Evolutionary conservation across 2,113 vertebrate species (phyloP), one percentile per base, ranked within the genome.

Genomic region (Chaetodon auriga): DNA sequence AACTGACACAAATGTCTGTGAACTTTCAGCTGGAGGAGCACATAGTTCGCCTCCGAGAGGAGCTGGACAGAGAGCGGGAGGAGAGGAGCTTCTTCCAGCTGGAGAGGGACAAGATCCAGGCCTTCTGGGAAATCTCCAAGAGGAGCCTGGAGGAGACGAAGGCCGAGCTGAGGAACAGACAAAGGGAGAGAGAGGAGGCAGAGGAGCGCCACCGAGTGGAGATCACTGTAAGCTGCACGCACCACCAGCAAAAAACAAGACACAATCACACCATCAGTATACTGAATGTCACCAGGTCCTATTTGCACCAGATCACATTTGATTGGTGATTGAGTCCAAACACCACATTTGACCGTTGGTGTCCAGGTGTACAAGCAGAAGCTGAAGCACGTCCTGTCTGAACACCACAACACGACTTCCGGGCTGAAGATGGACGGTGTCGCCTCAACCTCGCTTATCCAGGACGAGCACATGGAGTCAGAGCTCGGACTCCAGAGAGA

Each of bases 401-500:
- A 92, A 21, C 88, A 91, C 5, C 88, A 90, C 35, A 7, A 12
- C 35, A 2, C 30, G 3, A 10, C 53, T 14, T 48, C 60, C 0
- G 79, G 64, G 68, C 15, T 80, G 75, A 86, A 89, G 89, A 68
- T 16, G 14, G 86, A 85, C 10, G 55, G 0, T 2, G 49, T 62
- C 2, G 30, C 62, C 10, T 7, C 92, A 9, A 69, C 94, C 85
- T 95, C 89, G 68, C 89, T 95, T 82, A 87, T 94, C 1, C 96
- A 97, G 90, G 94, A 95, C 53, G 95, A 96, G 62, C 93, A 97
- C 68, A 70, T 77, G 1, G 68, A 81, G 0, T 90, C 96, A 25
- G 97, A 98, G 91, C 83, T 86, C 0, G 25, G 66, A 0, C 63
- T 97, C 9, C 89, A 68, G 1, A 92, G 90, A 10, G 93, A 95